Evolutionary conservation across 1,140 invertebrate genomes (phyloP).

Genomic region (Papilio polyxenes): DNA sequence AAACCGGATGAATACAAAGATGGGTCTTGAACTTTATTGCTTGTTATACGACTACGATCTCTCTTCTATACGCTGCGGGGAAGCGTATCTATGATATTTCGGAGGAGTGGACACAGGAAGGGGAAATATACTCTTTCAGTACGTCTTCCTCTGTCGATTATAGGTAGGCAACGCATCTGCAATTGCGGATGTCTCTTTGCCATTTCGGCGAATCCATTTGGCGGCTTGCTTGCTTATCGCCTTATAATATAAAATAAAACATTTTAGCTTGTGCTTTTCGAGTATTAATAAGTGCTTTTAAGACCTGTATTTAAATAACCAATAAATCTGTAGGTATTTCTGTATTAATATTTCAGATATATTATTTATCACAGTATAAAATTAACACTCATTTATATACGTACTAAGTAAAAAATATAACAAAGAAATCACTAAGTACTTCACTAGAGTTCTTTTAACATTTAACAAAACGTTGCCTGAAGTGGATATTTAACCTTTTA

Average conservation of each 20-base stretch:
- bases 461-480: slow-evolving; percentile 20
- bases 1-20: slow-evolving; percentile 75
- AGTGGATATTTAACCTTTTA: slow-evolving; percentile 37
- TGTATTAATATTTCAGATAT: not conserved
- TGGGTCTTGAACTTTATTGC: slow-evolving; percentile 67
- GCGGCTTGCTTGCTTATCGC: too few relatives aligned
- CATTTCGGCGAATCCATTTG: not conserved
- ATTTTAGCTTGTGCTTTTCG: not conserved
- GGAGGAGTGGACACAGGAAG: too few relatives aligned
- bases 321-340: not conserved
- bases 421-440: slow-evolving; percentile 10
- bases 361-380: not conserved
- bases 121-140: too few relatives aligned
- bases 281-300: not conserved
- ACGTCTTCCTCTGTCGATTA: too few relatives aligned
- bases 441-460: slow-evolving; percentile 34
- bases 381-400: not conserved
- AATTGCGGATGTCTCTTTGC: not conserved
- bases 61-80: slow-evolving; percentile 55
- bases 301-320: not conserved
- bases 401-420: slow-evolving; percentile 16
- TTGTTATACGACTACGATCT: slow-evolving; percentile 46
- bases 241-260: too few relatives aligned
- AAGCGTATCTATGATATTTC: slow-evolving; percentile 62
- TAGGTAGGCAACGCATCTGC: not conserved